Percentiles rank a stretch among this genome's conserved stretches.
Conservation (phyloP, 2,113 vertebrate species). For the Dissostichus mawsoni region DNA sequence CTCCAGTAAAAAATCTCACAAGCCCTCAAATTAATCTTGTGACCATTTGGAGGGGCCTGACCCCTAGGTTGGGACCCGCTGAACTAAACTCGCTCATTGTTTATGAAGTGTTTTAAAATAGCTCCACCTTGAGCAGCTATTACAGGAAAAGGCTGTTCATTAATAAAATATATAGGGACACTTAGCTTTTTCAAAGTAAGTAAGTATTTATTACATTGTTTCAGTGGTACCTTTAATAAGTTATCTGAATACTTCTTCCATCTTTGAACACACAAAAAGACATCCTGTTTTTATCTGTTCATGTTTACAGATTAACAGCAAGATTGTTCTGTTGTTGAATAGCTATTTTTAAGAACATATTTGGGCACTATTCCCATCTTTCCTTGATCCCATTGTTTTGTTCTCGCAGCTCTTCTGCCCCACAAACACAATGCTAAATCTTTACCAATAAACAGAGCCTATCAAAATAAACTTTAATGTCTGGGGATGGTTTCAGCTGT, state of each 20-base stretch:
- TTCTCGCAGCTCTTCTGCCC: background rate
- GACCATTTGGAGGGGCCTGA: too few relatives aligned
- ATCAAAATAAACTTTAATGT: constrained; percentile 45
- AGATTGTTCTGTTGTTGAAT: background rate
- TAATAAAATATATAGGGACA: too few relatives aligned
- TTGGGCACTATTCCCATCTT: constrained; percentile 11
- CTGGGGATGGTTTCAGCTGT: constrained; percentile 59
- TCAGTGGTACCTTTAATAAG: background rate
- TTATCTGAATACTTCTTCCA: background rate
- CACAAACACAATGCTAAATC: constrained; percentile 43
- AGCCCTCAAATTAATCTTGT: background rate
- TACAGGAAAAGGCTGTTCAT: background rate
- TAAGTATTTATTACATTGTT: background rate
- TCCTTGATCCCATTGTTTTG: background rate
- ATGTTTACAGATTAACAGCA: background rate
- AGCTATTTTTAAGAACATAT: constrained; percentile 10
- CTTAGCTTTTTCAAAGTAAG: background rate
- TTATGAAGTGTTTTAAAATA: background rate
- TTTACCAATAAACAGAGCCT: constrained; percentile 50
- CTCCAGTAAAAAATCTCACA: background rate
- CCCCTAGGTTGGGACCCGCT: too few relatives aligned
- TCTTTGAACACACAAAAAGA: background rate
- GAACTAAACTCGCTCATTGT: too few relatives aligned
- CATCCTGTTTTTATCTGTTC: background rate
- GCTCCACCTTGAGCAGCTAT: background rate